These are phyloP conservation scores for Rhinolophus ferrumequinum DNA, from an alignment of 2,113 vertebrate genomes.

Conservation along the genomic window DNA sequence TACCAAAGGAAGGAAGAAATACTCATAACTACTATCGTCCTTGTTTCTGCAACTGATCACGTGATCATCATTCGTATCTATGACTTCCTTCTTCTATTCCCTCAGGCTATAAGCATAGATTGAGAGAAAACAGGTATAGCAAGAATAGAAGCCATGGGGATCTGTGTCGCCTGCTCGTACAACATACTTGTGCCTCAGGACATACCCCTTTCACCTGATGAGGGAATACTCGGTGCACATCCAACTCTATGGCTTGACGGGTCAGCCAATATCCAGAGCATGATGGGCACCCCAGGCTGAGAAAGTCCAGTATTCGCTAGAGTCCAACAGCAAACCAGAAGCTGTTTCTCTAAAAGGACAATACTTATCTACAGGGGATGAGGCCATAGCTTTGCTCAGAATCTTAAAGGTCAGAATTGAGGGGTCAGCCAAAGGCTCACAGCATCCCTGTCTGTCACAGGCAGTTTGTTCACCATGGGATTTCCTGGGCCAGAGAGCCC, in stretches of 20 bases:
- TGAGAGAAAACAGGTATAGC: background rate
- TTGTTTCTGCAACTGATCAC: background rate
- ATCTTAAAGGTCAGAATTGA: background rate
- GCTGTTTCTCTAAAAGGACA: background rate
- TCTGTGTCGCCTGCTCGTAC: background rate
- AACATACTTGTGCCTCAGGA: background rate
- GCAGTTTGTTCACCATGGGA: background rate
- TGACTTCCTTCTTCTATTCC: background rate
- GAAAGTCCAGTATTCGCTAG: background rate
- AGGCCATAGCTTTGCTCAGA: background rate
- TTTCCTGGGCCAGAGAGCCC: background rate
- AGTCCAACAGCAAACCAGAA: background rate
- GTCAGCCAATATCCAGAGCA: background rate
- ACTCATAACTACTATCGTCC: background rate
- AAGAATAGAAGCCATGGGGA: background rate
- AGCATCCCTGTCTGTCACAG: background rate
- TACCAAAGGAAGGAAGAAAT: background rate
- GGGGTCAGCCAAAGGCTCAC: background rate
- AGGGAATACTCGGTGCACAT: background rate
- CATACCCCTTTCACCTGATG: background rate
- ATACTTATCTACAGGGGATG: background rate
- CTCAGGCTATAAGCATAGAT: background rate
- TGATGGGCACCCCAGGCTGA: background rate
- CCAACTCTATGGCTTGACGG: background rate
- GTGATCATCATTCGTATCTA: background rate